Evolutionary conservation across 2,113 vertebrate genomes (phyloP), one percentile per base, ranked within the genome.

Genomic region (Cynoglossus semilaevis): DNA sequence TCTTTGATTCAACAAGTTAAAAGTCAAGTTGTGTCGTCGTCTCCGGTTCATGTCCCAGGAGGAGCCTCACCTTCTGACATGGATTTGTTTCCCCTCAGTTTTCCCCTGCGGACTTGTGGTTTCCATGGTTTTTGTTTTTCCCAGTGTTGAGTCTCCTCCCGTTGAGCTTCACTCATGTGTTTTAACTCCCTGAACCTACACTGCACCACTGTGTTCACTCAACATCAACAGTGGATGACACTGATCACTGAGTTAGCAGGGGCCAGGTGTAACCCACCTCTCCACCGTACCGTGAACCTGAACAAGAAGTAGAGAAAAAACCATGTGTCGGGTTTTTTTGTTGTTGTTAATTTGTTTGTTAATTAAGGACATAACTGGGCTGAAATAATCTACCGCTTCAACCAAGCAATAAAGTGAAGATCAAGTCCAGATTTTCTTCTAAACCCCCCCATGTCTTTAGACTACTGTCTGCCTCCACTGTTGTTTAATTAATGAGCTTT

Each of bases 91-190:
- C 76, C 77, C 78, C 73, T 43, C 67, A 1, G 51, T 73, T 86
- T 14, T 64, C 70, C 74, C 74, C 47, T 60, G 79, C 70, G 80
- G 80, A 57, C 81, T 43, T 72, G 81, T 87, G 38, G 10, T 41
- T 86, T 85, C 74, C 75, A 79, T 83, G 77, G 79, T 78, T 80
- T 84, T 84, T 71, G 8, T 38, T 70, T 70, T 71, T 75, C 63
- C 41, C 45, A 40, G 58, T 63, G 47, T 57, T 12, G 38, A 13
- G 44, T 52, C 15, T 35, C 42, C 44, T 36, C 29, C 53, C 15
- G 16, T 46, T 50, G 70, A 66, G 67, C 36, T 44, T 41, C 38
- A 22, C 49, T 40, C 35, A 18, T 51, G 45, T 53, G 64, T 77
- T 76, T 74, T 47, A 71, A 71, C 70, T n/a, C n/a, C n/a, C n/a